Base-by-base conservation (phyloP, 2,888 invertebrate species). In the Polia nebulosa region DNA sequence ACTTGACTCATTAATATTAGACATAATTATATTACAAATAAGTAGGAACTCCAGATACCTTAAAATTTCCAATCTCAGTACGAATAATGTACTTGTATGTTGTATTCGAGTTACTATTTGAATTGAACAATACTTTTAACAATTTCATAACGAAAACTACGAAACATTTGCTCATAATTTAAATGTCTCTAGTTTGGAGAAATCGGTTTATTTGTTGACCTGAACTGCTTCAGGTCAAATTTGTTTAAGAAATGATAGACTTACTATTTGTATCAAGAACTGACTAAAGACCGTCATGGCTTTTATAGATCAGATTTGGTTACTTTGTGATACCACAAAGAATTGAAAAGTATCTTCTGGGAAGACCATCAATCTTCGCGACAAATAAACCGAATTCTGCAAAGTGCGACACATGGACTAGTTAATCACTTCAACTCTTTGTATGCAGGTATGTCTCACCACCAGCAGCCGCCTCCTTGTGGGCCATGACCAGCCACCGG, bases 391-490 rank as follows among this genome's bases (percentile, higher is more conserved):
- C 62, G 44, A 69, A 63, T 71, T 77, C 79, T 79, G 70, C 75
- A 78, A 85, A 81, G 75, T 67, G 57, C 65, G 70, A 86, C 85
- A 84, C 68, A 71, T 86, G 84, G 94, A 95, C 94, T 95, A 95
- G 94, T 85, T 88, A 85, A 89, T 85, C 92, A 92, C 92, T 87
- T 85, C 71, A 78, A 73, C 68, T 69, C 56, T 62, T 63, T 76
- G 60, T 67, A 65, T 73, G 67, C 20, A 57, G 29, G 41, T 44
- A 58, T 52, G 62, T 74, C 87, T 96, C 93, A 96, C 96, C 96
- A 96, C 96, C 96, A 96, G 80, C 96, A 96, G 13, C 94, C 93
- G 55, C 88, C 89, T 27, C 95, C 91, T 67, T 94, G 95, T 2
- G 92, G 90, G 4, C 85, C 91, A 74, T 94, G 93, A 4, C 92